Conservation (phyloP, 1,140 invertebrate genomes). For the Phenacoccus solenopsis region DNA sequence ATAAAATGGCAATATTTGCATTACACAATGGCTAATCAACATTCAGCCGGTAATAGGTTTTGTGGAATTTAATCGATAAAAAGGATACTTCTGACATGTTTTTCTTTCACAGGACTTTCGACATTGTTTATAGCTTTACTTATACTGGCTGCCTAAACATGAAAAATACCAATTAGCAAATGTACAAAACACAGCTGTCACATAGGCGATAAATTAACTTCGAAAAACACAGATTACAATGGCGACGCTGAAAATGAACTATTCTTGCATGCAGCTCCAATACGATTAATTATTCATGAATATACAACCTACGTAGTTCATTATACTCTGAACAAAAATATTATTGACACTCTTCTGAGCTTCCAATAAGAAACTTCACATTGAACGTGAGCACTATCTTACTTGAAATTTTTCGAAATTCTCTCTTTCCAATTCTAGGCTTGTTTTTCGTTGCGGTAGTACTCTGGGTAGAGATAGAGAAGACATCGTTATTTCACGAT, state of each 20-base stretch:
- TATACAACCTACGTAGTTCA: too few relatives aligned
- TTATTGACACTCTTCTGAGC: too few relatives aligned
- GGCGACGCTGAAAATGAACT: too few relatives aligned
- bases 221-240: too few relatives aligned
- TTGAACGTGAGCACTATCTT: slow-evolving; percentile 12
- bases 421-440: slow-evolving; percentile 55
- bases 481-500: slow-evolving; percentile 39
- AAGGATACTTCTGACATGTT: slow-evolving; percentile 85
- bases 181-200: too few relatives aligned
- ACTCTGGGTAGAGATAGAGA: slow-evolving; percentile 57
- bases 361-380: neutral
- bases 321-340: too few relatives aligned
- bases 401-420: slow-evolving; percentile 67
- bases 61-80: slow-evolving; percentile 21
- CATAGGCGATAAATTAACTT: too few relatives aligned
- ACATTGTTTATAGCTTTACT: slow-evolving; percentile 78
- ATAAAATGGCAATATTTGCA: too few relatives aligned
- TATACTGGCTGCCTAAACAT: slow-evolving; percentile 58
- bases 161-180: neutral
- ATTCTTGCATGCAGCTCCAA: too few relatives aligned
- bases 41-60: too few relatives aligned
- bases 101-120: slow-evolving; percentile 88
- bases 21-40: too few relatives aligned
- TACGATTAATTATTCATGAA: too few relatives aligned
- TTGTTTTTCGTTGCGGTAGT: slow-evolving; percentile 55